Conservation (phyloP, 2,113 vertebrate species). For the Chaetorhynchus papuensis region DNA sequence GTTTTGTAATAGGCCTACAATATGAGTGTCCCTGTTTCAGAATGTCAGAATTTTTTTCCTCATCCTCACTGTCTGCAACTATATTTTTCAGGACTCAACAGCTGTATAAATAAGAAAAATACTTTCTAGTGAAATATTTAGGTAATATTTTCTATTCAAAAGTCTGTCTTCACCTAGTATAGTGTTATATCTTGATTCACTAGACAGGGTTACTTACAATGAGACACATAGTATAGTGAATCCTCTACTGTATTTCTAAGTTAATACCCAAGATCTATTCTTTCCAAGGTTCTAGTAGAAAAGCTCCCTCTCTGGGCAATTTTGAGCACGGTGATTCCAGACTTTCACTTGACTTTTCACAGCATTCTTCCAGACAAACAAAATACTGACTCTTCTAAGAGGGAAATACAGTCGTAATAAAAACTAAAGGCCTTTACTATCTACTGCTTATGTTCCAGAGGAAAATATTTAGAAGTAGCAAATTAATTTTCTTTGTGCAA, state of each 20-base stretch:
- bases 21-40: not conserved
- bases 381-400: not conserved
- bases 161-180: not conserved
- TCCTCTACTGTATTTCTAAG: not conserved
- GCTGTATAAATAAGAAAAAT: not conserved
- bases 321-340: not conserved
- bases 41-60: not conserved
- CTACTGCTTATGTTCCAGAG: not conserved
- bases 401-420: not conserved
- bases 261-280: not conserved
- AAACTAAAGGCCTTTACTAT: not conserved
- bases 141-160: not conserved
- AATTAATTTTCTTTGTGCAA: not conserved
- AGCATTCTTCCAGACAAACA: not conserved
- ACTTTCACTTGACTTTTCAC: not conserved
- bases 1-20: not conserved
- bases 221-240: not conserved
- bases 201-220: not conserved
- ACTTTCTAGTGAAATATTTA: not conserved
- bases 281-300: not conserved
- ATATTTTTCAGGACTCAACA: not conserved
- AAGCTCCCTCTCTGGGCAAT: not conserved
- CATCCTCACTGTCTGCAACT: not conserved
- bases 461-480: not conserved
- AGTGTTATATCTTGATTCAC: not conserved